Percentiles rank a stretch among this genome's conserved stretches.
Conservation (phyloP, 1,140 invertebrate species). For the Lamellibrachia luymesi region DNA sequence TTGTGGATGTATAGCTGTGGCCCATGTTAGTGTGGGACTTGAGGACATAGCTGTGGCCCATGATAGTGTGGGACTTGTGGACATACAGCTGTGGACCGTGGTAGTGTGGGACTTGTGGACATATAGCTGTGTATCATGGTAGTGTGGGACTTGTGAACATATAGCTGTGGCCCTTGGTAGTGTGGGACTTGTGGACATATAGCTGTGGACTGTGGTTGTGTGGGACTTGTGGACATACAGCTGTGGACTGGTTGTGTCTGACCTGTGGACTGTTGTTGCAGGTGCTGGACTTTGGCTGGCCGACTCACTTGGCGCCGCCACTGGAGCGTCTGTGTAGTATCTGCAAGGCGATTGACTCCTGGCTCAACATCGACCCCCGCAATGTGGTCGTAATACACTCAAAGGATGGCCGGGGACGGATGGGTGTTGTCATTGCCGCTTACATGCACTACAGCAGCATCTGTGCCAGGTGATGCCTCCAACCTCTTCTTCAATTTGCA, state of each 20-base stretch:
- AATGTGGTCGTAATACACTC: constrained; percentile 85
- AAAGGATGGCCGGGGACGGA: constrained; percentile 69
- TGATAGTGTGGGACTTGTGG: background rate
- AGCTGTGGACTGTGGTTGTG: background rate
- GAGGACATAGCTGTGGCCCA: too few relatives aligned
- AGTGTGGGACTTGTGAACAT: background rate
- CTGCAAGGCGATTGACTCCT: constrained; percentile 89
- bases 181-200: background rate
- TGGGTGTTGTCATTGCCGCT: constrained; percentile 83
- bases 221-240: constrained; percentile 3
- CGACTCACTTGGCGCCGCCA: constrained; percentile 80
- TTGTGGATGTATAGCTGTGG: background rate
- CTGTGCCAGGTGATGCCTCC: constrained; percentile 67
- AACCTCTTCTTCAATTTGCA: too few relatives aligned
- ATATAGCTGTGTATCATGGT: background rate
- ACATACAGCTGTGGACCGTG: background rate
- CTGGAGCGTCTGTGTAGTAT: constrained; percentile 84
- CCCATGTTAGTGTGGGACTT: too few relatives aligned
- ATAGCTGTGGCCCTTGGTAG: background rate
- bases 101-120: background rate
- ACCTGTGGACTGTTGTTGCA: constrained; percentile 27
- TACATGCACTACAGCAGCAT: constrained; percentile 94
- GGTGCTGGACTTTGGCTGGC: constrained; percentile 78
- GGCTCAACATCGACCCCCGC: constrained; percentile 73
- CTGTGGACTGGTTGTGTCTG: background rate